Percentiles rank a stretch among this genome's conserved stretches.
These are phyloP conservation scores for Trachythela sp. DNA, from an alignment of 64 coral and sea anemone genomes.

Conservation along the genomic window DNA sequence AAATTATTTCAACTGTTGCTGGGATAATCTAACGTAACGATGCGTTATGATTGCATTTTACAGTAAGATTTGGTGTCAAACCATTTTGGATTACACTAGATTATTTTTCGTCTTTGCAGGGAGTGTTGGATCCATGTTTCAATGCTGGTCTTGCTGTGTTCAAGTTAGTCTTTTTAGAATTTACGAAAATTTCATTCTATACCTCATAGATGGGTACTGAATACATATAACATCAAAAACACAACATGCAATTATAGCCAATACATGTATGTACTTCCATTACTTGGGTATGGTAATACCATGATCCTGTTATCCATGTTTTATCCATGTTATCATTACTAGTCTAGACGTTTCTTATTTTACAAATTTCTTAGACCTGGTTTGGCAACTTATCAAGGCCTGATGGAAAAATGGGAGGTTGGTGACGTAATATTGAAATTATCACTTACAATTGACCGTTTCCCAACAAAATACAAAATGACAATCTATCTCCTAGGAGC, in stretches of 20 bases:
- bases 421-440: background rate
- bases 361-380: conserved; percentile 33
- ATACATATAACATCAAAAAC: no score
- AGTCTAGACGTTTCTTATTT: background rate
- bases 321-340: background rate
- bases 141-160: conserved; percentile 84
- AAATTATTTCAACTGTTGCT: background rate
- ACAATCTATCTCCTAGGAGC: background rate
- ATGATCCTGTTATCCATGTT: background rate
- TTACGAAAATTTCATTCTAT: no score
- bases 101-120: background rate
- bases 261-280: no score
- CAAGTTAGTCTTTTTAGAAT: background rate
- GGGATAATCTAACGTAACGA: no score
- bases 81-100: background rate
- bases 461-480: background rate
- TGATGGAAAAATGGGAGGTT: conserved; percentile 62
- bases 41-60: no score
- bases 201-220: no score
- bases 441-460: no score
- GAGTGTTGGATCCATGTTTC: conserved; percentile 78
- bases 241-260: no score
- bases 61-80: no score
- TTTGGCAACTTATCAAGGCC: conserved; percentile 39
- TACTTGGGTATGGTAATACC: no score